Conservation (phyloP, 2,888 invertebrate genomes). For the Pristionchus entomophagus region DNA sequence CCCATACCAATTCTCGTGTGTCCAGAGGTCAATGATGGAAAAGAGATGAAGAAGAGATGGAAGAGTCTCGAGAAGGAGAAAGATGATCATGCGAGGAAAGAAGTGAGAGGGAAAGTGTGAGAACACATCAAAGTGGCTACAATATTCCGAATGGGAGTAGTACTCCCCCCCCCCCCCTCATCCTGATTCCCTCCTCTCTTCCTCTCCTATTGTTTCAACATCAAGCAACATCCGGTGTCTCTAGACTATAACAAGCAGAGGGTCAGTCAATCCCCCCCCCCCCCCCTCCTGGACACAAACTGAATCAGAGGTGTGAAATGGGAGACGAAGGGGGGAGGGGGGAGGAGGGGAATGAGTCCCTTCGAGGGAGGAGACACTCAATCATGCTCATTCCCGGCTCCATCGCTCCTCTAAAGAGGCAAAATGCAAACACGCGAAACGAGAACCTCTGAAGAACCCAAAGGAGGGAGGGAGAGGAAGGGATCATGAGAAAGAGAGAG, state of each 20-base stretch:
- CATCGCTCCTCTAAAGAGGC: constrained; percentile 12
- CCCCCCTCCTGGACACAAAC: background rate
- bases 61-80: background rate
- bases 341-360: background rate
- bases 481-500: background rate
- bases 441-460: constrained; percentile 24
- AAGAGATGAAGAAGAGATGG: too few species aligned
- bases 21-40: constrained; percentile 35
- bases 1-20: constrained; percentile 1
- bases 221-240: constrained; percentile 29
- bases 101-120: constrained; percentile 27
- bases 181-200: too few species aligned
- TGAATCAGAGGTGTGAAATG: constrained; percentile 21
- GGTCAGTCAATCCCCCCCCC: constrained; percentile 32
- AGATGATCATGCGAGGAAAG: background rate
- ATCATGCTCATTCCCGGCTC: constrained; percentile 4
- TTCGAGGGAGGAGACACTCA: constrained; percentile 1
- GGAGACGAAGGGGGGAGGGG: background rate
- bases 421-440: constrained; percentile 45
- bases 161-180: background rate
- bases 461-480: background rate
- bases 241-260: background rate
- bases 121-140: background rate
- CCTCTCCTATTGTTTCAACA: constrained; percentile 16
- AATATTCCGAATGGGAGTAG: background rate